Conservation (phyloP, 2,888 invertebrate species). For the Sussaba pulchella region DNA sequence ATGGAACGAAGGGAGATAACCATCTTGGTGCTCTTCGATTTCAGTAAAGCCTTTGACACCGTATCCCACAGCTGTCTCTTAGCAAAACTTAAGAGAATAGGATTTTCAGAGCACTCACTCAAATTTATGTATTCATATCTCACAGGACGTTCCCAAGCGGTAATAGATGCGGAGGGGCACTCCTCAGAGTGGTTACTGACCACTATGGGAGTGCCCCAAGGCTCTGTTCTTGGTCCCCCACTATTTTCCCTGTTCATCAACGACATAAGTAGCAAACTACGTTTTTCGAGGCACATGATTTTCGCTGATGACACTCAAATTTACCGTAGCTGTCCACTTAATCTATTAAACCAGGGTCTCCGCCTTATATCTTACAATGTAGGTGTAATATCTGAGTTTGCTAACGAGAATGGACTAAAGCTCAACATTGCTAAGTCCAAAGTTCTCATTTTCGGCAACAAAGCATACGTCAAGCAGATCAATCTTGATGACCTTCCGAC, state of each 20-base stretch:
- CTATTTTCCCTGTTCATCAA: slow-evolving; percentile 14
- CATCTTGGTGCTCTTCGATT: slow-evolving; percentile 41
- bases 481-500: no score
- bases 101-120: neutral
- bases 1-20: slow-evolving; percentile 29
- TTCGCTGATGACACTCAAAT: no score
- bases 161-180: neutral
- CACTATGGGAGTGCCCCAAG: neutral
- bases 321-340: neutral
- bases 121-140: neutral
- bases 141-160: neutral
- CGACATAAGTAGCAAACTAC: no score
- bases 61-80: neutral
- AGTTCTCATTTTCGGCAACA: no score
- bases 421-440: no score
- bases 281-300: no score
- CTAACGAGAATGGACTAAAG: neutral
- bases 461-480: no score
- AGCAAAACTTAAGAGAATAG: neutral
- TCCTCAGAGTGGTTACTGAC: neutral
- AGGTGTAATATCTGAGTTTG: no score
- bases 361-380: neutral
- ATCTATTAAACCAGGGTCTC: neutral
- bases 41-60: slow-evolving; percentile 52
- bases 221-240: slow-evolving; percentile 9